A percentile compares a stretch with the other conserved stretches of the same genome.
Conservation (phyloP, 2,888 invertebrate species). For the Pseudanteris insignis region DNA sequence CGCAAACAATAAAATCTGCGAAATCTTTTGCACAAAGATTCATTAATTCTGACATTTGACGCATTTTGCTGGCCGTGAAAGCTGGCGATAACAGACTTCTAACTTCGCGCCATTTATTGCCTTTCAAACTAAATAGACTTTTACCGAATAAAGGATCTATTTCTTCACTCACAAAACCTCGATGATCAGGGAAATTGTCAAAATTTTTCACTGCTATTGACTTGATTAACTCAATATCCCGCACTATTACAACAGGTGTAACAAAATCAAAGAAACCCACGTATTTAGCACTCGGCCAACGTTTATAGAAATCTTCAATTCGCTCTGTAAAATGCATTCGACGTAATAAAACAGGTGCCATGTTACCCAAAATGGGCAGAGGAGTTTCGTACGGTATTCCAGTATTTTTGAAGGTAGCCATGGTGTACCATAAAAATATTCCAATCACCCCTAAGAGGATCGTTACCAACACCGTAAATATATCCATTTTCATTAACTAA, state of each 20-base stretch:
- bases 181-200: constrained; percentile 53
- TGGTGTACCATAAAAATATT: constrained; percentile 2
- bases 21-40: constrained; percentile 57
- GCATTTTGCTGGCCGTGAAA: constrained; percentile 71
- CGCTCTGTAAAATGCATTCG: neutral
- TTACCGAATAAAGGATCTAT: constrained; percentile 50
- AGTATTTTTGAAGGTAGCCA: constrained; percentile 1
- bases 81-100: constrained; percentile 69
- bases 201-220: constrained; percentile 53
- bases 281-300: constrained; percentile 40
- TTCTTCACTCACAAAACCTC: constrained; percentile 35
- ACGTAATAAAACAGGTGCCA: constrained; percentile 12
- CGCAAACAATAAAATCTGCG: constrained; percentile 46
- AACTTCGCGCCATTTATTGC: constrained; percentile 69
- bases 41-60: constrained; percentile 68
- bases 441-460: neutral
- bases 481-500: no score
- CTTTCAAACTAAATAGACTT: constrained; percentile 52
- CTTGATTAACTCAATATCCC: constrained; percentile 55
- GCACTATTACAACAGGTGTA: constrained; percentile 49
- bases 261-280: constrained; percentile 51
- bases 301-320: constrained; percentile 31
- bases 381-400: constrained; percentile 8
- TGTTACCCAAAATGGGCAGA: constrained; percentile 15
- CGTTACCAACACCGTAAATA: constrained; percentile 1